phyloP scores from a whole-genome alignment of 2,113 vertebrate genomes.

The Etheostoma cragini region DNA sequence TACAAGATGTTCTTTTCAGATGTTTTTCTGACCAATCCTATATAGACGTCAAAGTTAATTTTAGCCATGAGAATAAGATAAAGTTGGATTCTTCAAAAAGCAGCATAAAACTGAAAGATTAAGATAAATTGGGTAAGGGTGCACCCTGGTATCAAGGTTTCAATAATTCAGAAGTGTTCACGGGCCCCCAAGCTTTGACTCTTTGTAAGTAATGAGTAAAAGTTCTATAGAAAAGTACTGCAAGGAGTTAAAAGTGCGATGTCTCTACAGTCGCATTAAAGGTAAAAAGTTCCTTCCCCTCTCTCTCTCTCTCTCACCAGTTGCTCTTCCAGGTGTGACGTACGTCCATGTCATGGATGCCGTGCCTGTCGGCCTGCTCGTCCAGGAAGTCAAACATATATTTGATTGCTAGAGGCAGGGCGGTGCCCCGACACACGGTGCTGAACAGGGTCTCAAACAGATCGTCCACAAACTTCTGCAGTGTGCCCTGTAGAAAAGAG shows the following conservation, averaged over 20 bases:
- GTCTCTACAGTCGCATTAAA: background rate
- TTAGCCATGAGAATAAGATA: background rate
- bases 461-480: slow-evolving; percentile 98
- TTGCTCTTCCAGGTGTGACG: slow-evolving; percentile 98
- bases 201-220: background rate
- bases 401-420: slow-evolving; percentile 94
- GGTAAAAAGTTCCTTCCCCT: background rate
- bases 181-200: background rate
- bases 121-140: background rate
- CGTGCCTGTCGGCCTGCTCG: slow-evolving; percentile 93
- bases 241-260: background rate
- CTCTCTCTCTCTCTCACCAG: slow-evolving; percentile 84
- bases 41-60: slow-evolving; percentile 14
- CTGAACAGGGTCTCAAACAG: slow-evolving; percentile 97
- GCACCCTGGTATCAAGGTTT: background rate
- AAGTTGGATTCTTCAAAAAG: slow-evolving; percentile 4
- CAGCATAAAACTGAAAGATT: background rate
- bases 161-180: background rate
- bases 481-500: slow-evolving; percentile 86
- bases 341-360: slow-evolving; percentile 93
- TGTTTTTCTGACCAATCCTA: slow-evolving; percentile 5
- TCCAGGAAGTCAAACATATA: slow-evolving; percentile 99
- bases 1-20: background rate
- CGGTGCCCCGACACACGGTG: slow-evolving; percentile 93
- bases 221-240: background rate